Evolutionary conservation across 1,140 invertebrate genomes (phyloP), one percentile per base, ranked within the genome.

Genomic region (Phthorimaea operculella): DNA sequence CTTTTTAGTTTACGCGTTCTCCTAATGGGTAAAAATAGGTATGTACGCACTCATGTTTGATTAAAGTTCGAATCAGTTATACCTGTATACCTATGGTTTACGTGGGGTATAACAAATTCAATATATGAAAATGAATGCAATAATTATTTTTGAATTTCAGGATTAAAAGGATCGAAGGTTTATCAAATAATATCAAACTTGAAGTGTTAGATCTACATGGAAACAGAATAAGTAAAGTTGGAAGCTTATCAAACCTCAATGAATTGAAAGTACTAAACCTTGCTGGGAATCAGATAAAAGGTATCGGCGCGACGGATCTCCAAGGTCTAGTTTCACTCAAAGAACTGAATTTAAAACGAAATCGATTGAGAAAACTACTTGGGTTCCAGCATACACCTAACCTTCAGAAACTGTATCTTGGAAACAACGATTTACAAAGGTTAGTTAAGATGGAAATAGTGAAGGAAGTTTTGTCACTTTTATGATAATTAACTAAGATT

Each of bases 131-230:
- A 28, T 28, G 2, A 28, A n/a, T n/a, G n/a, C n/a, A n/a, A n/a
- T n/a, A n/a, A 42, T 4, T 42, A 28, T 39, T 2, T 12, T 5
- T 39, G 1, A 39, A 39, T 78, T 79, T 45, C 75, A 93, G 92
- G 77, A 91, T 94, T 58, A 90, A 89, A 71, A 88, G 88, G 70
- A 92, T 93, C 54, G 93, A 95, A 78, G 93, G 93, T 45, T 79
- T 96, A 55, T 88, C 90, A 52, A 87, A 85, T 55, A 80, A 94
- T 51, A 77, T 87, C 21, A 92, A 93, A 79, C 78, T 96, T 59
- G 94, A 96, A 87, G 94, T 97, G n/a, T 81, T 97, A 51, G 95
- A 98, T 86, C 86, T 97, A 56, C 95, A 98, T 83, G 95, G 94
- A 7, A 97, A 97, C 85, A 92, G 94, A 77, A 93, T 97, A 61